Evolutionary conservation across 2,113 vertebrate species (phyloP).

Genomic region (Physeter macrocephalus): DNA sequence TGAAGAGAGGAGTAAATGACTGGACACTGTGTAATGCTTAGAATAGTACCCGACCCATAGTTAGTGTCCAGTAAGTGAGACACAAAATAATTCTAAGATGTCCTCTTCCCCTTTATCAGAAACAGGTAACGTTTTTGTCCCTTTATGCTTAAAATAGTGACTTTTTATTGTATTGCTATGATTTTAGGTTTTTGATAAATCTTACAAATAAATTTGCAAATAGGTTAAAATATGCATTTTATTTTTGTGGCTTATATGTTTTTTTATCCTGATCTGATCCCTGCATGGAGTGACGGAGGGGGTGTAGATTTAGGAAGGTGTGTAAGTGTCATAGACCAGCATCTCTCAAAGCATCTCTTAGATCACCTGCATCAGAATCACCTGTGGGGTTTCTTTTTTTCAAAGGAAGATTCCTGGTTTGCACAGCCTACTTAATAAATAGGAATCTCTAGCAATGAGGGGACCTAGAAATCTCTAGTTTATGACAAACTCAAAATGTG

Average conservation of each 20-base stretch:
- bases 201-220: not conserved
- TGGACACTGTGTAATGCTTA: not conserved
- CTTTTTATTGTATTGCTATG: not conserved
- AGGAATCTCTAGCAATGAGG: not conserved
- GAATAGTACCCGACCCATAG: not conserved
- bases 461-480: not conserved
- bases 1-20: not conserved
- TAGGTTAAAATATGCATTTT: not conserved
- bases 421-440: not conserved
- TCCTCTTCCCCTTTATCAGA: not conserved
- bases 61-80: not conserved
- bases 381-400: not conserved
- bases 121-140: not conserved
- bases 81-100: not conserved
- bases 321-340: not conserved
- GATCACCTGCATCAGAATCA: not conserved
- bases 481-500: not conserved
- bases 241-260: not conserved
- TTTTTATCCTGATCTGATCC: not conserved
- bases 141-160: not conserved
- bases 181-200: not conserved
- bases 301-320: not conserved
- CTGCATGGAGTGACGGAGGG: not conserved
- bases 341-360: not conserved
- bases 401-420: not conserved